phyloP scores from a whole-genome alignment of 2,113 vertebrate species.

The Ictidomys tridecemlineatus region DNA sequence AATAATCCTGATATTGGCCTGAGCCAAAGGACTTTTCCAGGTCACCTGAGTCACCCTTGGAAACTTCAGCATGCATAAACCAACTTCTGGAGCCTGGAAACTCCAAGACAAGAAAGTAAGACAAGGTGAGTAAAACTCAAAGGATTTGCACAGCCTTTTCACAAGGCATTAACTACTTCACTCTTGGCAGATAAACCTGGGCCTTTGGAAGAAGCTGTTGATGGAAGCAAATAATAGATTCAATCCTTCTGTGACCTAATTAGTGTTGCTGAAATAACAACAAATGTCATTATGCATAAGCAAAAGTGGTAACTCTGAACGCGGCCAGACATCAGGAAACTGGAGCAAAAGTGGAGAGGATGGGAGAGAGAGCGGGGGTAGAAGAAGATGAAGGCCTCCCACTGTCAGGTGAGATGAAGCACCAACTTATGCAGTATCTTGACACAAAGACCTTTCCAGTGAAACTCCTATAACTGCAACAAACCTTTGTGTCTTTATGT shows the following conservation, averaged over 20 bases:
- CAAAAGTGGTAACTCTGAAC: background rate
- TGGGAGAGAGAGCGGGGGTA: background rate
- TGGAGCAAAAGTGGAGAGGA: background rate
- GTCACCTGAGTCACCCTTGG: slow-evolving; percentile 39
- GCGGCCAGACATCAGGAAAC: background rate
- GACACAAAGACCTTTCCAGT: background rate
- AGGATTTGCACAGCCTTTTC: background rate
- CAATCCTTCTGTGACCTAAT: background rate
- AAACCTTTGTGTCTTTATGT: background rate
- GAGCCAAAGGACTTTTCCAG: background rate
- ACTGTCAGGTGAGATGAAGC: background rate
- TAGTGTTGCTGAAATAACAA: background rate
- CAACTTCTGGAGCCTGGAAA: background rate
- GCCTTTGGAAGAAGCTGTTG: background rate
- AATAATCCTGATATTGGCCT: background rate
- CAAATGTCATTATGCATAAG: background rate
- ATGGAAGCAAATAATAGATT: background rate
- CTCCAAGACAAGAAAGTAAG: background rate
- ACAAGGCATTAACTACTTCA: background rate
- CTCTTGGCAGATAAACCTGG: background rate
- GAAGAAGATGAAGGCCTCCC: background rate
- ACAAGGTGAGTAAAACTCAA: background rate
- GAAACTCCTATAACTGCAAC: background rate
- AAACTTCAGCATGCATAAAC: background rate
- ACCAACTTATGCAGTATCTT: background rate